Conservation (phyloP, 2,888 invertebrate genomes). For the Elegia similella region DNA sequence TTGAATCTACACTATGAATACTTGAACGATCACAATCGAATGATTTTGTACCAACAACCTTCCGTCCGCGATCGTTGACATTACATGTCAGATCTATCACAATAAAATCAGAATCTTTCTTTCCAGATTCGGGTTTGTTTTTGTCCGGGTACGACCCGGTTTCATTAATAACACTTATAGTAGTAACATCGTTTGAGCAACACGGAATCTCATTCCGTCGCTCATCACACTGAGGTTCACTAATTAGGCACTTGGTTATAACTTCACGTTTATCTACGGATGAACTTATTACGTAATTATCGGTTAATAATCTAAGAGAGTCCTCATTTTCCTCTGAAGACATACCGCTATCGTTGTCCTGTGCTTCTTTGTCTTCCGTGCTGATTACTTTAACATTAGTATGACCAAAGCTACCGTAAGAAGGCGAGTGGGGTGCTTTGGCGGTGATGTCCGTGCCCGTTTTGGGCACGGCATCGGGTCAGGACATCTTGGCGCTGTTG, state of each 20-base stretch:
- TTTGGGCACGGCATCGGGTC: slow-evolving; percentile 76
- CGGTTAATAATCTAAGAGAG: slow-evolving; percentile 54
- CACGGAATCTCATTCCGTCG: slow-evolving; percentile 75
- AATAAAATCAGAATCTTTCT: slow-evolving; percentile 56
- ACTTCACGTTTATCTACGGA: slow-evolving; percentile 48
- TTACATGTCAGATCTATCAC: slow-evolving; percentile 74
- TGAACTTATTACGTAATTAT: slow-evolving; percentile 48
- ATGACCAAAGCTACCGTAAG: slow-evolving; percentile 68
- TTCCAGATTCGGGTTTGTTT: slow-evolving; percentile 34
- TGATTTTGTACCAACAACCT: slow-evolving; percentile 52
- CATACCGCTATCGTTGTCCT: slow-evolving; percentile 67
- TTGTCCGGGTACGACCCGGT: slow-evolving; percentile 35
- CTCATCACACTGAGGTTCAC: slow-evolving; percentile 57
- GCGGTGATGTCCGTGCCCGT: slow-evolving; percentile 54
- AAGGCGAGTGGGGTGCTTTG: slow-evolving; percentile 41
- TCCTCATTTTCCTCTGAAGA: slow-evolving; percentile 75
- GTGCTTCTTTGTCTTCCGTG: slow-evolving; percentile 34
- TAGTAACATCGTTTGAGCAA: slow-evolving; percentile 65
- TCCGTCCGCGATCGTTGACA: slow-evolving; percentile 47
- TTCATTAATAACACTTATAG: slow-evolving; percentile 52
- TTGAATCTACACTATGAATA: slow-evolving; percentile 56
- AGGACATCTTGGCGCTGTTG: slow-evolving; percentile 55
- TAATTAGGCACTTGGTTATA: slow-evolving; percentile 74
- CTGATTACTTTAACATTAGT: slow-evolving; percentile 48
- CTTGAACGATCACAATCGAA: slow-evolving; percentile 61